Base-by-base conservation (phyloP, 92 coral and sea anemone species). In the Anthopleura xanthogrammica region DNA sequence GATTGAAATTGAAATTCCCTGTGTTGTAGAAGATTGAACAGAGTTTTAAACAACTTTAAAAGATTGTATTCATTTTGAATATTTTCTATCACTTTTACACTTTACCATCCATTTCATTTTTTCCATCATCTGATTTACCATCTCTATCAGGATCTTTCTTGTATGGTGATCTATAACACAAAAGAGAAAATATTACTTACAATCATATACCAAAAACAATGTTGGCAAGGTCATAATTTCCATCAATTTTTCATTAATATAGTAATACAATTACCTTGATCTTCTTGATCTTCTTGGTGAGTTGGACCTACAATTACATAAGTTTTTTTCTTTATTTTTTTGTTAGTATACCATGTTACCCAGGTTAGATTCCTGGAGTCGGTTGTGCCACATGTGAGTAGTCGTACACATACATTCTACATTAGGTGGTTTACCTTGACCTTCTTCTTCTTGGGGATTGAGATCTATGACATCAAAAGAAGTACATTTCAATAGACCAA, bases 251-350 rank as follows among this genome's bases (percentile, higher is more conserved):
- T 23, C 74, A n/a, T 29, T 4, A 24, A 2, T 19, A 62, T 62
- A 3, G 22, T 12, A 19, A 1, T 62, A 0, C 1, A 23, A 86
- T 81, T 94, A 92, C 22, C 85, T 86, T 80, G 92, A 86, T 60
- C 97, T 90, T 40, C 83, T 86, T n/a, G 94, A 86, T 46, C 87
- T 85, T 75, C 93, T 84, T 46, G 95, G 95, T 64, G 95, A 92
- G 52, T 90, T 85, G 17, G 95, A 92, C 76, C 95, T 92, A 78
- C 14, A 20, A 81, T 19, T 41, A 80, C 57, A 19, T 46, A 77
- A 29, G 36, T 29, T 29, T 29, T 29, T 29, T 29, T 29, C 36
- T 29, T 29, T 29, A 29, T 29, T 29, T n/a, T n/a, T n/a, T n/a
- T n/a, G n/a, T n/a, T 29, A 29, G 36, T 29, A 29, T 29, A 1